Evolutionary conservation across 1,140 invertebrate species (phyloP), one percentile per base, ranked within the genome.

Genomic region (Mylabris phalerata): DNA sequence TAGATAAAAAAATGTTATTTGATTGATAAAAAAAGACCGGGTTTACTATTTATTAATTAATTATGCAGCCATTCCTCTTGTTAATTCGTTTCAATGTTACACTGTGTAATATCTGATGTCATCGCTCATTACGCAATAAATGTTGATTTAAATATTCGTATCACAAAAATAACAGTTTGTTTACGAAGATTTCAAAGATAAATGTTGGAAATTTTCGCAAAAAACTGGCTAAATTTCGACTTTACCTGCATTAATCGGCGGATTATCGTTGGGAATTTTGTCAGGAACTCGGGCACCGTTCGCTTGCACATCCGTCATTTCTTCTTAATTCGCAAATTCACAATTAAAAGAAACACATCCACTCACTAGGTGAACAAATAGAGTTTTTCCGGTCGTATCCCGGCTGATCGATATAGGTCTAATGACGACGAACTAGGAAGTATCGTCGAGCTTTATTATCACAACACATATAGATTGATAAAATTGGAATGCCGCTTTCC

Each of bases 241-340:
- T 45, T 48, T 32, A 56, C 54, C 54, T 48, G 54, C 40, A 48
- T 60, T 55, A 9, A n/a, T 40, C 9, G 46, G 27, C 42, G 50
- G 11, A 44, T 42, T 52, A 44, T 54, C 50, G 27, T 46, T 47
- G 42, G 44, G 43, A 50, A 48, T 55, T 44, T 55, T 60, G 13
- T 60, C 58, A 50, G 58, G 50, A 48, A 50, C 24, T n/a, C 49
- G 58, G 48, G 38, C 43, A 44, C 58, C 50, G 39, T 55, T 60
- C 40, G 44, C 54, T 50, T 54, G 58, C 50, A 60, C 58, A 39
- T 60, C 58, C 27, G 58, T 60, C 58, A 60, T 60, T 48, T 51
- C 27, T 7, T 7, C 32, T 32, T 32, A 32, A 32, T 32, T 32
- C 3, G 19, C 19, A 19, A 19, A 19, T 19, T 19, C 19, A 19